Percentiles rank a stretch among this genome's conserved stretches.
These are phyloP conservation scores for Galeopsomyia nigrocyanea DNA, from an alignment of 2,888 invertebrate species.

Conservation along the genomic window DNA sequence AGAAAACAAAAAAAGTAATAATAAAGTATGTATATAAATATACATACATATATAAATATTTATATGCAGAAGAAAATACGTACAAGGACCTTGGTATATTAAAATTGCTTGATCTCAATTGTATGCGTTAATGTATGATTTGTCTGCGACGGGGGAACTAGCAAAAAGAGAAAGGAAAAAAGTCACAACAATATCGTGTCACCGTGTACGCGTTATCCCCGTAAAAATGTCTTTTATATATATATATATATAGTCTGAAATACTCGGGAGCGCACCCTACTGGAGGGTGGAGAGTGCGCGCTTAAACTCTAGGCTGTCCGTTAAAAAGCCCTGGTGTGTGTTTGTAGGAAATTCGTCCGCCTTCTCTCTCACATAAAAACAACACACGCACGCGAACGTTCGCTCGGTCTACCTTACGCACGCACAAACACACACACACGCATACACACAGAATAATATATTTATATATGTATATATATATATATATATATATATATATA, in stretches of 20 bases:
- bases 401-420: too few species aligned
- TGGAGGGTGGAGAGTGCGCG: too few species aligned
- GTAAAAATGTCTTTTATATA: neutral
- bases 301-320: too few species aligned
- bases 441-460: slow-evolving; percentile 2
- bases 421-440: slow-evolving; percentile 21
- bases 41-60: slow-evolving; percentile 31
- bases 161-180: slow-evolving; percentile 9
- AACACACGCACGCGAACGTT: too few species aligned
- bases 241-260: slow-evolving; percentile 14
- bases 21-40: slow-evolving; percentile 13
- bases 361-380: slow-evolving; percentile 10
- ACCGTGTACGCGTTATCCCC: too few species aligned
- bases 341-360: slow-evolving; percentile 27
- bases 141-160: neutral
- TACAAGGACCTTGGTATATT: slow-evolving; percentile 19
- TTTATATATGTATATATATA: slow-evolving; percentile 26
- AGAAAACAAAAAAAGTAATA: slow-evolving; percentile 50
- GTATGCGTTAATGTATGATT: slow-evolving; percentile 14
- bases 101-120: slow-evolving; percentile 33
- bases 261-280: too few species aligned
- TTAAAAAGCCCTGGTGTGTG: too few species aligned
- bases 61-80: slow-evolving; percentile 22
- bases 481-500: slow-evolving; percentile 3
- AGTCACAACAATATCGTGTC: neutral